Base-by-base conservation (phyloP, 2,113 vertebrate genomes). In the Thamnaconus septentrionalis region DNA sequence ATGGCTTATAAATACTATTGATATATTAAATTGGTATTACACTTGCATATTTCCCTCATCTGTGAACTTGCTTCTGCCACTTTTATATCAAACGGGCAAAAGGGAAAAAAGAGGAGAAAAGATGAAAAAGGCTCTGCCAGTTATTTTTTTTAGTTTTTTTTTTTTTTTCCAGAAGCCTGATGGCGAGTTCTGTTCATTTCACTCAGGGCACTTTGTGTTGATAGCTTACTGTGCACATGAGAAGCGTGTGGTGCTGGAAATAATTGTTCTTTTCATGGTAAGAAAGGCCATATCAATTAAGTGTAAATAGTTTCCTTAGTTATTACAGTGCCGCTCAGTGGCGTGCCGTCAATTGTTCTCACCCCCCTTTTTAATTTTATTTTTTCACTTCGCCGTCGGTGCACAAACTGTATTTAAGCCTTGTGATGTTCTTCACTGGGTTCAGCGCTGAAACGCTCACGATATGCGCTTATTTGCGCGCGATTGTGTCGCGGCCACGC, bases 221-320 rank as follows among this genome's bases (percentile, higher is more conserved):
- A 85, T 83, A 65, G 90, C 91, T 90, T 75, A 89, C 91, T 91
- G 90, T 87, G 89, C 87, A 79, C 88, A 89, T 85, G 80, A 89
- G 88, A 89, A 83, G 81, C 77, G 43, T 89, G 89, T 66, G 8
- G 88, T 61, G 88, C 87, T 73, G 68, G 77, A 87, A 89, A 92
- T 92, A 92, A 92, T 92, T 92, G 90, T 91, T 91, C 90, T 90
- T 90, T 91, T 91, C 88, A 89, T 90, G 82, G 83, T 91, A 91
- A 92, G 90, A 92, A 92, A 91, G 90, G 88, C 88, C 90, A 91
- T 91, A 92, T 93, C 91, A 92, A 91, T 92, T 92, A 92, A 91
- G 88, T 84, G 87, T 91, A 90, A 91, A 92, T 89, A 89, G 87
- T 89, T 90, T 90, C 83, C 81, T 83, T 90, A 90, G 89, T 91